phyloP scores from a whole-genome alignment of 1,140 invertebrate species.

The Leguminivora glycinivorella region DNA sequence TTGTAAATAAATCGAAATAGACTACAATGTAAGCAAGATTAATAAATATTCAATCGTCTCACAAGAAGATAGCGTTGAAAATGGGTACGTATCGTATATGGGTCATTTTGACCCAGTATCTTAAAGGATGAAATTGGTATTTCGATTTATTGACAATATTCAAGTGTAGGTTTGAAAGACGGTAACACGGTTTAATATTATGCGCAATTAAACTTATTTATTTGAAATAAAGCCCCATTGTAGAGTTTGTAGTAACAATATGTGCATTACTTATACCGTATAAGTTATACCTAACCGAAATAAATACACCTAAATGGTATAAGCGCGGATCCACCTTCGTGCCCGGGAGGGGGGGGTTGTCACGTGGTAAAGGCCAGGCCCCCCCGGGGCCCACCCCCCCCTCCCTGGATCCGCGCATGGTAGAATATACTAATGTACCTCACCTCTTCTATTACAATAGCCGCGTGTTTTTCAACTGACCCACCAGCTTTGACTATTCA shows the following conservation, averaged over 20 bases:
- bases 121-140: background rate
- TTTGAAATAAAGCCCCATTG: background rate
- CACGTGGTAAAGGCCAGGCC: too few relatives aligned
- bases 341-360: too few relatives aligned
- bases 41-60: background rate
- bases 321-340: too few relatives aligned
- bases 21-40: background rate
- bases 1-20: slow-evolving; percentile 11
- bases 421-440: background rate
- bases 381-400: too few relatives aligned
- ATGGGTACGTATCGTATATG: background rate
- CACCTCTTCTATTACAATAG: background rate
- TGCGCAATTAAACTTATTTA: slow-evolving; percentile 6
- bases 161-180: background rate
- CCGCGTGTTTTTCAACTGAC: background rate
- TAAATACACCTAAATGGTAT: background rate
- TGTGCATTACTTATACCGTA: background rate
- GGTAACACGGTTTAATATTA: slow-evolving; percentile 21
- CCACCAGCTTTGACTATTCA: too few relatives aligned
- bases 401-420: too few relatives aligned
- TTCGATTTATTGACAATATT: slow-evolving; percentile 11
- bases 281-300: background rate
- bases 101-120: background rate
- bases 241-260: background rate
- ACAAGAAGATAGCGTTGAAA: background rate